Conservation (phyloP, 2,113 vertebrate species). For the Brachyhypopomus gauderio region DNA sequence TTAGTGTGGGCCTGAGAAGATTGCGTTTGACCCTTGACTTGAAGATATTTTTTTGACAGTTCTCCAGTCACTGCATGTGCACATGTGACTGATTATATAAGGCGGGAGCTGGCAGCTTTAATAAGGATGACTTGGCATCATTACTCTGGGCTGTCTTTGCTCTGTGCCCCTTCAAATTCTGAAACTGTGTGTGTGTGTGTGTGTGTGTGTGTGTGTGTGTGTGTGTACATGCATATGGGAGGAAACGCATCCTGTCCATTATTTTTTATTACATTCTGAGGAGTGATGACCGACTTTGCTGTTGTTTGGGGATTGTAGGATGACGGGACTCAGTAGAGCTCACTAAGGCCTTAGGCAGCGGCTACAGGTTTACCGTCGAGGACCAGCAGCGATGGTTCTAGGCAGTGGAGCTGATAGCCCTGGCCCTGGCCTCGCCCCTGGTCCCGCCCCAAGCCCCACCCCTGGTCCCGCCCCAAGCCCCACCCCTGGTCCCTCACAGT, state of each 20-base stretch:
- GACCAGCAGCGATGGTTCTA: background rate
- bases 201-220: background rate
- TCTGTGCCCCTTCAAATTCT: background rate
- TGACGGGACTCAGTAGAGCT: too few species aligned
- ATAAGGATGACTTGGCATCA: too few species aligned
- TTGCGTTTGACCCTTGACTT: background rate
- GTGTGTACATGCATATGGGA: background rate
- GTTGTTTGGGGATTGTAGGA: too few species aligned
- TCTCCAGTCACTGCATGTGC: background rate
- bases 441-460: background rate
- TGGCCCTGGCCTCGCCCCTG: background rate
- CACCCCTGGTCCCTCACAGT: background rate
- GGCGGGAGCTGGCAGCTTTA: background rate
- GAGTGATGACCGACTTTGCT: too few species aligned
- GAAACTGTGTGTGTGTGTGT: background rate
- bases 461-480: background rate
- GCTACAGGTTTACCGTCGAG: too few species aligned
- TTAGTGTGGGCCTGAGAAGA: too few species aligned
- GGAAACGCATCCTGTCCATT: background rate
- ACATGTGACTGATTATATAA: background rate
- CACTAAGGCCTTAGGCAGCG: too few species aligned
- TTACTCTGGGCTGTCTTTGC: background rate
- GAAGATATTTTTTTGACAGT: too few species aligned
- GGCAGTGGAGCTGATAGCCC: slow-evolving; percentile 20
- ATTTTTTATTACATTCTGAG: too few species aligned